phyloP scores from a whole-genome alignment of 2,888 invertebrate species.

The Steinernema carpocapsae region DNA sequence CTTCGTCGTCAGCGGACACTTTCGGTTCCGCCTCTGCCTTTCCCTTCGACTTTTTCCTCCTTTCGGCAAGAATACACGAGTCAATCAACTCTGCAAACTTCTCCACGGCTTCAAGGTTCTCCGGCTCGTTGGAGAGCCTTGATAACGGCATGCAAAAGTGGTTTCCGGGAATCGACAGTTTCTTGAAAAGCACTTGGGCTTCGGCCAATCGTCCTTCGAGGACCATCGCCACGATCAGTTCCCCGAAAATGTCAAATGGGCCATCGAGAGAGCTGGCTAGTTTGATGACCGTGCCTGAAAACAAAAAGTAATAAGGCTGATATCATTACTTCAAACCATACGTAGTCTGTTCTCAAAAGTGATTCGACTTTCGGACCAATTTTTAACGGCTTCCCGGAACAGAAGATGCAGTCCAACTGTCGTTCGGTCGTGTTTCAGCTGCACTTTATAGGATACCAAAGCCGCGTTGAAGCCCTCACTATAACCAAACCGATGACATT shows the following conservation, averaged over 20 bases:
- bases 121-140: not conserved
- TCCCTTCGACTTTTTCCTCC: not conserved
- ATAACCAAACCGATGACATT: not conserved
- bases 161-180: conserved; percentile 21
- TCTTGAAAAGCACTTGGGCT: conserved; percentile 35
- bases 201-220: conserved; percentile 31
- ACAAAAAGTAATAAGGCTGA: no score
- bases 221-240: conserved; percentile 37
- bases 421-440: conserved; percentile 8
- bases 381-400: conserved; percentile 1
- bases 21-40: not conserved
- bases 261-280: conserved; percentile 6
- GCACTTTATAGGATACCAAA: not conserved
- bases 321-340: not conserved
- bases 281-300: conserved; percentile 20
- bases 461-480: conserved; percentile 19
- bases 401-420: not conserved
- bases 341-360: conserved; percentile 6
- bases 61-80: not conserved
- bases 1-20: not conserved
- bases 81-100: conserved; percentile 19
- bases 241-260: conserved; percentile 29
- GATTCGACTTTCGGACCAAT: not conserved
- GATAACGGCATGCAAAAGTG: conserved; percentile 35
- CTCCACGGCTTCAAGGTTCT: not conserved